Conservation (phyloP, 2,797 vertebrate genomes). For the Leptoclinus maculatus region DNA sequence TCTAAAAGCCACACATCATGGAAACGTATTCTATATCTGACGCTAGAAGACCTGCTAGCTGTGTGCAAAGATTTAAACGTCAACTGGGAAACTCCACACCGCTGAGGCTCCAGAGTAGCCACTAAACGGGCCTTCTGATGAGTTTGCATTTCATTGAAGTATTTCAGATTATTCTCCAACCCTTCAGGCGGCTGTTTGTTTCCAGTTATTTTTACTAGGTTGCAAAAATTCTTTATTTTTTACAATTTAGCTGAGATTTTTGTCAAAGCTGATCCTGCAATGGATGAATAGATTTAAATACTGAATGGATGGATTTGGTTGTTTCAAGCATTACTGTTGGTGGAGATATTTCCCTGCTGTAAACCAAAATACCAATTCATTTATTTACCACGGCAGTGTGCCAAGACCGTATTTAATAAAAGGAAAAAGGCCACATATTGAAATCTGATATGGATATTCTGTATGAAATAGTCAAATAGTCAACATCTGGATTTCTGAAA, state of each 20-base stretch:
- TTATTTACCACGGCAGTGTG: not conserved
- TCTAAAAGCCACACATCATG: no score
- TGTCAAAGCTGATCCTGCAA: not conserved
- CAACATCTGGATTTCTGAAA: no score
- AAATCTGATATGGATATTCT: no score
- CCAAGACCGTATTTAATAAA: not conserved
- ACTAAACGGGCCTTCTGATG: not conserved
- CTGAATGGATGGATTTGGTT: not conserved
- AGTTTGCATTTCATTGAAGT: not conserved
- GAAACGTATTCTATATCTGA: not conserved
- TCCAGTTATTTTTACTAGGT: not conserved
- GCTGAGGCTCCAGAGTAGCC: not conserved
- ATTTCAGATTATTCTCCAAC: not conserved
- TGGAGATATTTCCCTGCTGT: no score
- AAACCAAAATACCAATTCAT: not conserved
- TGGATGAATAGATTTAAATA: not conserved
- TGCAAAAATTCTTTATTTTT: not conserved
- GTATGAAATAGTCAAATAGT: no score
- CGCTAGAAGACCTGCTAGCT: not conserved
- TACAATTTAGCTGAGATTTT: not conserved
- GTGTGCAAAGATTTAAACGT: not conserved
- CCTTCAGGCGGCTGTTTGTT: not conserved
- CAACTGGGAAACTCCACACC: not conserved
- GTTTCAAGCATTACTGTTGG: no score
- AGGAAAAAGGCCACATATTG: not conserved